Conservation (phyloP, 2,888 invertebrate genomes). For the Caradrina kadenii region DNA sequence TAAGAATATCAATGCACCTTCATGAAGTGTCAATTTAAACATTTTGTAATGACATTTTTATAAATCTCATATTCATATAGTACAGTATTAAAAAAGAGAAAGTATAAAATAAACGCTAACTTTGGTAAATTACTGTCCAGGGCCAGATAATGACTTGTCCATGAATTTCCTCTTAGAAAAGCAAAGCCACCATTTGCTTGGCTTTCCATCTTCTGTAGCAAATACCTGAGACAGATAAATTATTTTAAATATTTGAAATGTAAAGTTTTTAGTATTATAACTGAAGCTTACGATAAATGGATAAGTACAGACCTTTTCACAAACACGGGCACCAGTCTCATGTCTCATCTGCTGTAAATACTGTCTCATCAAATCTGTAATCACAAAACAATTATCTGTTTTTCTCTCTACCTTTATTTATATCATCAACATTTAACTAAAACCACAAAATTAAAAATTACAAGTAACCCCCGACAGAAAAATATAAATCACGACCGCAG, state of each 20-base stretch:
- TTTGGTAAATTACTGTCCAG: constrained; percentile 92
- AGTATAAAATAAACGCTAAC: constrained; percentile 42
- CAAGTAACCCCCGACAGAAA: no score
- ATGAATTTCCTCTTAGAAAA: constrained; percentile 99
- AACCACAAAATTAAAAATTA: no score
- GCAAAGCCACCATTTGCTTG: constrained; percentile 99
- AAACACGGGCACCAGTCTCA: constrained; percentile 97
- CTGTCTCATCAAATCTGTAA: constrained; percentile 96
- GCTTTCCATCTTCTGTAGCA: constrained; percentile 97
- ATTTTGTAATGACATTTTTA: constrained; percentile 34
- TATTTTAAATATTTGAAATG: no score
- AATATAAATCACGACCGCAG: no score
- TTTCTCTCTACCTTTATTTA: background rate
- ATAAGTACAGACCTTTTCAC: constrained; percentile 93
- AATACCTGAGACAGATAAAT: constrained; percentile 90
- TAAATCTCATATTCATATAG: constrained; percentile 6
- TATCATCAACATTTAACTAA: background rate
- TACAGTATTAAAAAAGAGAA: background rate
- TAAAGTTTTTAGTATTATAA: background rate
- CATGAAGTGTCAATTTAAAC: constrained; percentile 9
- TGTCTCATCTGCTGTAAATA: constrained; percentile 98
- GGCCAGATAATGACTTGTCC: constrained; percentile 98
- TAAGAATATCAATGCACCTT: constrained; percentile 35
- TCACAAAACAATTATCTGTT: constrained; percentile 30
- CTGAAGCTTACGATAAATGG: background rate